Evolutionary conservation across 2,113 vertebrate species (phyloP).

Genomic region (Oxyura jamaicensis): DNA sequence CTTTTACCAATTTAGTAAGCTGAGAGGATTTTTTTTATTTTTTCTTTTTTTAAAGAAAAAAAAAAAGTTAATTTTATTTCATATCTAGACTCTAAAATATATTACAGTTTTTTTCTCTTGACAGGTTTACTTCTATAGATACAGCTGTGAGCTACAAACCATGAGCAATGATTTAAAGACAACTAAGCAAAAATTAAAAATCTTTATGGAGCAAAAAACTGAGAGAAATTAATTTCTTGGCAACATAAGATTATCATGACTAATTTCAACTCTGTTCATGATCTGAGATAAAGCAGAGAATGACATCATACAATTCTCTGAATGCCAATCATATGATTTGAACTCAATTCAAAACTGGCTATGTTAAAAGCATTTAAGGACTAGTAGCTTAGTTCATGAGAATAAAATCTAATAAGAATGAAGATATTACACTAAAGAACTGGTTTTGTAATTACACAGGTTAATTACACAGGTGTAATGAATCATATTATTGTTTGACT

Average conservation of each 20-base stretch:
- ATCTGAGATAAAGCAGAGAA: neutral
- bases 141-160: neutral
- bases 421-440: neutral
- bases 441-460: neutral
- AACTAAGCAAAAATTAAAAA: neutral
- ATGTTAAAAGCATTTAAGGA: neutral
- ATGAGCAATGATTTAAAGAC: neutral
- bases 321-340: neutral
- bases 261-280: neutral
- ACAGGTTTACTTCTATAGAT: neutral
- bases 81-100: neutral
- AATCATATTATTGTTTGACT: neutral
- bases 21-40: neutral
- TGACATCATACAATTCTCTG: neutral
- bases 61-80: neutral
- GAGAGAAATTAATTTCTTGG: neutral
- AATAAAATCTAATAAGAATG: neutral
- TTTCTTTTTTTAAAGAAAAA: neutral
- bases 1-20: conserved; percentile 24
- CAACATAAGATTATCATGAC: neutral
- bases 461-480: neutral
- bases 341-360: neutral
- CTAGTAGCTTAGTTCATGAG: neutral
- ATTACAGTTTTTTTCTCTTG: neutral
- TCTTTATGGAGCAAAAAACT: neutral